A percentile compares a stretch with the other conserved stretches of the same genome.
Conservation (phyloP, 2,797 vertebrate genomes). For the Bradypodion pumilum region DNA sequence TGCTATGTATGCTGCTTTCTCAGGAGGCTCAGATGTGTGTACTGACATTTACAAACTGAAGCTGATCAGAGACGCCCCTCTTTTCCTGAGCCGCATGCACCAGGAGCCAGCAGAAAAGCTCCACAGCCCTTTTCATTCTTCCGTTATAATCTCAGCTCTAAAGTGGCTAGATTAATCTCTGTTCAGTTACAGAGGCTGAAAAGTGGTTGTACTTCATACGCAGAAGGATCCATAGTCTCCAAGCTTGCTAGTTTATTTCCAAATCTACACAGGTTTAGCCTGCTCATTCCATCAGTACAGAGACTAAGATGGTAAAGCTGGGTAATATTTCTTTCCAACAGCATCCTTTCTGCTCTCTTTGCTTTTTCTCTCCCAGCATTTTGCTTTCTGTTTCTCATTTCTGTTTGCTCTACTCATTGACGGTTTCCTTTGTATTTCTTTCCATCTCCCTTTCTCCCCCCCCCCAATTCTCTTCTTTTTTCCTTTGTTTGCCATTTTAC, state of each 20-base stretch:
- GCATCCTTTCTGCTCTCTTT: conserved; percentile 37
- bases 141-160: conserved; percentile 4
- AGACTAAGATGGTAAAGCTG: neutral
- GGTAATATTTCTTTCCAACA: neutral
- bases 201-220: neutral
- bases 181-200: conserved; percentile 16
- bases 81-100: conserved; percentile 12
- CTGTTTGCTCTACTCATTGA: conserved; percentile 27
- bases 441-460: conserved; percentile 13
- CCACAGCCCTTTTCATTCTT: neutral
- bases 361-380: conserved; percentile 44
- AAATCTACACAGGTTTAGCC: neutral
- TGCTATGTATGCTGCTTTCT: neutral
- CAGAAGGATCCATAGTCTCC: conserved; percentile 11
- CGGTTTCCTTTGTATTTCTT: conserved; percentile 18
- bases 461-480: conserved; percentile 2
- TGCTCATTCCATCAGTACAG: neutral
- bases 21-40: neutral
- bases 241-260: neutral
- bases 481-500: conserved; percentile 36
- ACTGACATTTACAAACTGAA: conserved; percentile 23
- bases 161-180: neutral
- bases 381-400: conserved; percentile 34
- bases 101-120: neutral
- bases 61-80: conserved; percentile 8